Base-by-base conservation (phyloP, 2,888 invertebrate species). In the Pardosa pseudoannulata region DNA sequence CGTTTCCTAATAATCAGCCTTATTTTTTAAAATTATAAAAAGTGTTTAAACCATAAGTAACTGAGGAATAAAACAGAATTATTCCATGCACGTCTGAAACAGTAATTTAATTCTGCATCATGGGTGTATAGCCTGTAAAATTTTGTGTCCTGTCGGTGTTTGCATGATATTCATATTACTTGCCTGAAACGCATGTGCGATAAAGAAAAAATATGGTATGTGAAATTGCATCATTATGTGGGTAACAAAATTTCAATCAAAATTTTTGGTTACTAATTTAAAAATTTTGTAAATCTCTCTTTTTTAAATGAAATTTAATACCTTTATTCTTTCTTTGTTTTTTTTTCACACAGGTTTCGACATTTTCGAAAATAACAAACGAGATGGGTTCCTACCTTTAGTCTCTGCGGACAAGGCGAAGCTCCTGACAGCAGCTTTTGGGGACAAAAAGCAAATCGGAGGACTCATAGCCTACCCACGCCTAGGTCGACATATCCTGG, bases 331-430 rank as follows among this genome's bases (percentile, higher is more conserved):
- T 9, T 36, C 9, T 36, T 36, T 36, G 36, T 29, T 62, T 13
- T 75, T 70, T 27, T 31, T 62, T 41, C 39, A 32, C 39, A 39
- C 56, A 88, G 88, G 88, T 78, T 80, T 64, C 27, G 88, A 85
- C 0, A 39, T 80, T 31, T 85, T 56, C 28, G 87, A 88, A 6
- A 88, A 85, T 13, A 85, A 89, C 31, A 83, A 78, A 64, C 76
- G 70, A 7, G 88, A 89, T 79, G 83, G 71, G 19, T 36, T 89
- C 7, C 31, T 88, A 23, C 87, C 87, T 7, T 70, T 88, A 19
- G 39, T 81, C n/a, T 50, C 85, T 39, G 39, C 71, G 23, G 89
- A 82, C 23, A 64, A 39, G n/a, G 68, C 32, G 13, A 78, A 65
- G 5, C 70, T 76, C 36, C 75, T 73, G 65, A 56, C 78, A 16